phyloP scores from a whole-genome alignment of 2,113 vertebrate species.

The Channa argus region DNA sequence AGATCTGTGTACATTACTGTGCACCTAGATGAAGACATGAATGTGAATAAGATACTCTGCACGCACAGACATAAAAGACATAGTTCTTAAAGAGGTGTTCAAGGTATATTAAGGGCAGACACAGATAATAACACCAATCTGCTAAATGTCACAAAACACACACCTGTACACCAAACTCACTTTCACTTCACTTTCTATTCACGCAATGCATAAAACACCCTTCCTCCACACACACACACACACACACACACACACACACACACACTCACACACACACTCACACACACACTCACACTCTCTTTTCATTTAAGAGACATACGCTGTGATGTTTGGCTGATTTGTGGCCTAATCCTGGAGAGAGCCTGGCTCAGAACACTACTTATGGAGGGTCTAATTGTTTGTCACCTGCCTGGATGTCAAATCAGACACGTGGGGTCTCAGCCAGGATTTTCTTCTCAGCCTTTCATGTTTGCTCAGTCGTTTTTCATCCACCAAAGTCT shows the following conservation, averaged over 20 bases:
- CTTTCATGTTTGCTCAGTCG: conserved; percentile 70
- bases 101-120: conserved; percentile 61
- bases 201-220: conserved; percentile 38
- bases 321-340: conserved; percentile 73
- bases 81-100: conserved; percentile 57
- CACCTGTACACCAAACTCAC: conserved; percentile 54
- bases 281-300: conserved; percentile 25
- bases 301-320: conserved; percentile 70
- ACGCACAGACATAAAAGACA: not conserved
- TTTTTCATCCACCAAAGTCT: conserved; percentile 63
- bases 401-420: conserved; percentile 75
- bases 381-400: conserved; percentile 80
- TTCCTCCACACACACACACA: conserved; percentile 6
- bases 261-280: not conserved
- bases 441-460: conserved; percentile 70
- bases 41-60: conserved; percentile 3
- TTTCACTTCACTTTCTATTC: conserved; percentile 34
- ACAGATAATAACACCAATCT: conserved; percentile 65
- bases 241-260: conserved; percentile 10
- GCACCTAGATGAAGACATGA: conserved; percentile 12
- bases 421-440: conserved; percentile 69
- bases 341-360: conserved; percentile 71
- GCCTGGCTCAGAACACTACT: conserved; percentile 71
- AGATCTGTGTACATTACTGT: conserved; percentile 15
- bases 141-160: conserved; percentile 73